Conservation (phyloP, 2,888 invertebrate genomes). For the Ariolimax columbianus region DNA sequence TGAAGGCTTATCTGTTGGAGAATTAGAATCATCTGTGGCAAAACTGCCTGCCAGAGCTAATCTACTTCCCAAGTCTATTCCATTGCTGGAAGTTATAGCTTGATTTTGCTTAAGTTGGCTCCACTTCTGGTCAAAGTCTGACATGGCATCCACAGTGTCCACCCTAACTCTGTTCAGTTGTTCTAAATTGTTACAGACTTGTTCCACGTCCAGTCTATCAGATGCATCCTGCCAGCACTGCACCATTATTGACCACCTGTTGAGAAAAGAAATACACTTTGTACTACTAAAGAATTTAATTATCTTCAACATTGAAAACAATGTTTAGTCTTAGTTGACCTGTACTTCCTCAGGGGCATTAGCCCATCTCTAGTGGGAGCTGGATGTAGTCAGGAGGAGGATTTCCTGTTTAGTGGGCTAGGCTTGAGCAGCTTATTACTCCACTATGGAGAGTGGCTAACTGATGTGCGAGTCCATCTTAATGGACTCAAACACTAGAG, state of each 20-base stretch:
- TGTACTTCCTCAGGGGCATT: no score
- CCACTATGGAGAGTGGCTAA: no score
- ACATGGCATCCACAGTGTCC: slow-evolving; percentile 34
- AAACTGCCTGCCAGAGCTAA: slow-evolving; percentile 50
- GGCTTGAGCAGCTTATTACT: no score
- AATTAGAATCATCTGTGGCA: slow-evolving; percentile 23
- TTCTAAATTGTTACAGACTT: slow-evolving; percentile 81
- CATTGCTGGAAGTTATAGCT: slow-evolving; percentile 28
- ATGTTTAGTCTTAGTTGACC: no score
- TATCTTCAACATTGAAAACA: not conserved
- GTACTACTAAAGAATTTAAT: not conserved
- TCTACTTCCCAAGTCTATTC: slow-evolving; percentile 34
- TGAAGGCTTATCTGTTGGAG: slow-evolving; percentile 8
- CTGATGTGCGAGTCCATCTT: no score
- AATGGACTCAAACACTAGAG: no score
- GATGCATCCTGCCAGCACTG: slow-evolving; percentile 84
- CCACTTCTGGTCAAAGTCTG: slow-evolving; percentile 60
- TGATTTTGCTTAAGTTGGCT: slow-evolving; percentile 48
- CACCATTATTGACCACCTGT: slow-evolving; percentile 86
- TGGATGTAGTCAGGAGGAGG: no score
- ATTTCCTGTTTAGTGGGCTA: no score
- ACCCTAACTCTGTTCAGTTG: slow-evolving; percentile 69
- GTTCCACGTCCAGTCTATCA: slow-evolving; percentile 80
- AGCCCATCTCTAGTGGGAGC: no score
- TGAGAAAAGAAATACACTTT: not conserved